Base-by-base conservation (phyloP, 2,113 vertebrate genomes). In the Centropus unirufus region DNA sequence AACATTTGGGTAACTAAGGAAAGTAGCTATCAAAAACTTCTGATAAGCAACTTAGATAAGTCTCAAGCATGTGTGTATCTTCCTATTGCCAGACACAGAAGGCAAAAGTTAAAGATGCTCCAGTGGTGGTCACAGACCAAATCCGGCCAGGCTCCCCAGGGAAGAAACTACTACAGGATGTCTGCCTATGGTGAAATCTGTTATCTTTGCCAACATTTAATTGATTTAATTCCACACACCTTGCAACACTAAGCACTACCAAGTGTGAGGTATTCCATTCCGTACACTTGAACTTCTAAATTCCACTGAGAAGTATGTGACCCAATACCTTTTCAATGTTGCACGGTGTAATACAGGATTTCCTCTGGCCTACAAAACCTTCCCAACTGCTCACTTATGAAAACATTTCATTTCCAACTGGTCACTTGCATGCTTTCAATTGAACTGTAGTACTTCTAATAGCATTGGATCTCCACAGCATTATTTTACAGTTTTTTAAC, bases 401-500 rank as follows among this genome's bases (percentile, higher is more conserved):
- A 91, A 92, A 39, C 21, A 54, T 46, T 68, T 78, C 61, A n/a
- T 64, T 84, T 89, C 76, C 84, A 85, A 82, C 49, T 62, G 36
- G 19, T 61, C 77, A 76, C 51, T 61, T 73, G 39, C 46, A 79
- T 12, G 17, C 26, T 72, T 76, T 62, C 74, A 85, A 14, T 72
- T 69, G 49, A 83, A 34, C 51, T 18, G n/a, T 2, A 3, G 10
- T 44, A 57, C 36, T 87, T 72, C 46, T 64, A 68, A 30, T 8
- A 64, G 21, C 47, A 78, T 30, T 40, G 58, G 14, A 19, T 76
- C 51, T 68, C 26, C 66, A 57, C 21, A 55, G n/a, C n/a, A n/a
- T n/a, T n/a, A 76, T 55, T 85, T 67, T 62, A 69, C 24, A 84
- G 26, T 2, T 46, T n/a, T 54, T 59, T n/a, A 7, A 11, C 42